Base-by-base conservation (phyloP, 2,888 invertebrate species). In the Macaria notata region DNA sequence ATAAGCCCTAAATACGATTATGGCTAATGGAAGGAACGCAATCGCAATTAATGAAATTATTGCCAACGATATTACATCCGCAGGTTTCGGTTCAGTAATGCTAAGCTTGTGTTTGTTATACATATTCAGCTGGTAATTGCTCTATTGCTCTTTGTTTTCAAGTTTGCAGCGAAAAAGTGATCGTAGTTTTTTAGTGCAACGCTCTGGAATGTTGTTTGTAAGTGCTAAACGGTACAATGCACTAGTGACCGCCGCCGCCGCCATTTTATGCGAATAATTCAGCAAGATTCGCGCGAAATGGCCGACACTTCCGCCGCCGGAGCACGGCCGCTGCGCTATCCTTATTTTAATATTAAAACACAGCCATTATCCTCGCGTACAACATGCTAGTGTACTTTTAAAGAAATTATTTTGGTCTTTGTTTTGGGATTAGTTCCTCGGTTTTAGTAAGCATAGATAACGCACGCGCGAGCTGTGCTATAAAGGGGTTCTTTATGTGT, bases 221-320 rank as follows among this genome's bases (percentile, higher is more conserved):
- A 54, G 54, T 55, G 49, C 54, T 56, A 65, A 65, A 62, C 70
- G 60, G 70, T 70, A 79, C 77, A 77, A 78, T 75, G 74, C 72
- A 73, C 76, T 77, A 78, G 76, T 80, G 78, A 78, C 79, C 78
- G 72, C 70, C 65, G 63, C 72, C 52, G 69, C 66, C 75, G 79
- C 86, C 84, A 83, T 86, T 86, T 83, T 81, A 83, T 70, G 75
- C 76, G 68, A 84, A 87, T 84, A 84, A 88, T 86, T 88, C 79
- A 86, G 76, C 76, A 83, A 83, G 84, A 83, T 79, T 82, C 85
- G 79, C 83, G 76, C 84, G 78, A 76, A 87, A 87, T 82, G 86
- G 82, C 80, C 75, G 81, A 73, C 76, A 68, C 70, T 73, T 81
- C 80, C 80, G 72, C 69, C 61, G 70, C 60, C 70, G 68, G 69